Evolutionary conservation across 2,888 invertebrate species (phyloP).

Genomic region (Dastarcus helophoroides): DNA sequence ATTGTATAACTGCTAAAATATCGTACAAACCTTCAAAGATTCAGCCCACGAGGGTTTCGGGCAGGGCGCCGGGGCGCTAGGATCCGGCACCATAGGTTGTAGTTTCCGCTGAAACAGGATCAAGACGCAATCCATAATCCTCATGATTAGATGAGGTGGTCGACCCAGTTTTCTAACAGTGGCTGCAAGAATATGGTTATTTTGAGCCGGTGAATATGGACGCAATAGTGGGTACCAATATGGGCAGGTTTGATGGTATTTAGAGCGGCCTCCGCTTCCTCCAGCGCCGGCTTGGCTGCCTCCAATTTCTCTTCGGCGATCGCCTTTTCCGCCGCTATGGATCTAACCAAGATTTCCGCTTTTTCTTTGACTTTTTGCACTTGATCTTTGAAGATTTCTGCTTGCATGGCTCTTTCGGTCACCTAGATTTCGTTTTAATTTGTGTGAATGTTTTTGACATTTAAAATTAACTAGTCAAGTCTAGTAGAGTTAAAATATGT

Average conservation of each 20-base stretch:
- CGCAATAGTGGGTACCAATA: slow-evolving; percentile 46
- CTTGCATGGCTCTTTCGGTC: slow-evolving; percentile 87
- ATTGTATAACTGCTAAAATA: too few relatives aligned
- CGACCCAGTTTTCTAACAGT: slow-evolving; percentile 89
- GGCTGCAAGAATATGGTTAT: slow-evolving; percentile 33
- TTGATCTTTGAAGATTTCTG: slow-evolving; percentile 90
- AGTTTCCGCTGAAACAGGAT: slow-evolving; percentile 84
- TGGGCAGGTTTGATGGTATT: slow-evolving; percentile 96
- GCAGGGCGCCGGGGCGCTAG: slow-evolving; percentile 66
- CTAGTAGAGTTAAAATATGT: slow-evolving; percentile 2
- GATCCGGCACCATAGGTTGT: slow-evolving; percentile 71
- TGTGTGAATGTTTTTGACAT: too few relatives aligned
- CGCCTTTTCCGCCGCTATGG: slow-evolving; percentile 81
- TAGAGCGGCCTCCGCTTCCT: slow-evolving; percentile 88
- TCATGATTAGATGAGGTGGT: slow-evolving; percentile 93
- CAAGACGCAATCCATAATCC: slow-evolving; percentile 95
- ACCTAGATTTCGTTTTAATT: too few relatives aligned
- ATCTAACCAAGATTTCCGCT: slow-evolving; percentile 78
- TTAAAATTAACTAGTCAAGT: too few relatives aligned
- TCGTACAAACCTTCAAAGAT: slow-evolving; percentile 71
- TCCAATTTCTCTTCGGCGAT: slow-evolving; percentile 86
- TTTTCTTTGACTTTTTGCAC: slow-evolving; percentile 94
- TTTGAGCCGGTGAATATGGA: too few relatives aligned
- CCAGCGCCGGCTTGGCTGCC: slow-evolving; percentile 89
- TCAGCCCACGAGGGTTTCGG: slow-evolving; percentile 95